Evolutionary conservation across 2,113 vertebrate species (phyloP).

Genomic region (Thymallus thymallus): DNA sequence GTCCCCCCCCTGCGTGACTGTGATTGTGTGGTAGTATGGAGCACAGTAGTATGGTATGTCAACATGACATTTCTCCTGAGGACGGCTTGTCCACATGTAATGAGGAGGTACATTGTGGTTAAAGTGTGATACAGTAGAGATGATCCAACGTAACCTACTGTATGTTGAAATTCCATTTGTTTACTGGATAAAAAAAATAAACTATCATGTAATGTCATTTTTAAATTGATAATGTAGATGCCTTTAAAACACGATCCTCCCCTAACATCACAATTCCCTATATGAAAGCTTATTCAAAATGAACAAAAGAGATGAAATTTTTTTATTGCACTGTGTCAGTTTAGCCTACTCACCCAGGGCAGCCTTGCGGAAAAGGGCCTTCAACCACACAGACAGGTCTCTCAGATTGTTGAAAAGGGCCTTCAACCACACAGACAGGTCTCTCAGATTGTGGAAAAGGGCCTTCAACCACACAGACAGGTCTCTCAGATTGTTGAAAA

Average conservation of each 20-base stretch:
- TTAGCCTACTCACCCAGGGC: slow-evolving; percentile 3
- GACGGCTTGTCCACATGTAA: too few relatives aligned
- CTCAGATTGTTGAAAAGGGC: too few relatives aligned
- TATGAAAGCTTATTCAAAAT: neutral
- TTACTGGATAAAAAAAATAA: neutral
- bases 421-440: too few relatives aligned
- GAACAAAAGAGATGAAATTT: neutral
- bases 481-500: slow-evolving; percentile 57
- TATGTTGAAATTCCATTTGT: neutral
- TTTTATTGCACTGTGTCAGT: neutral
- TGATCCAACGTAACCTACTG: neutral
- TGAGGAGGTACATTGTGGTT: too few relatives aligned
- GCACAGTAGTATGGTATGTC: too few relatives aligned
- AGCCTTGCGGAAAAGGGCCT: slow-evolving; percentile 61
- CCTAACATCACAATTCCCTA: neutral
- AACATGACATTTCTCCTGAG: too few relatives aligned
- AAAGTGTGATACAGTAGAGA: neutral
- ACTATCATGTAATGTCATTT: neutral
- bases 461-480: slow-evolving; percentile 62
- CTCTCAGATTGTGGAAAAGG: slow-evolving; percentile 64
- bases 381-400: slow-evolving; percentile 62
- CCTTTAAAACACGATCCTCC: neutral
- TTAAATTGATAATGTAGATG: neutral
- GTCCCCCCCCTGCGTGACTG: too few relatives aligned
- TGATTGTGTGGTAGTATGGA: too few relatives aligned